phyloP scores from a whole-genome alignment of 1,140 invertebrate species.

The Bursaphelenchus mucronatus region DNA sequence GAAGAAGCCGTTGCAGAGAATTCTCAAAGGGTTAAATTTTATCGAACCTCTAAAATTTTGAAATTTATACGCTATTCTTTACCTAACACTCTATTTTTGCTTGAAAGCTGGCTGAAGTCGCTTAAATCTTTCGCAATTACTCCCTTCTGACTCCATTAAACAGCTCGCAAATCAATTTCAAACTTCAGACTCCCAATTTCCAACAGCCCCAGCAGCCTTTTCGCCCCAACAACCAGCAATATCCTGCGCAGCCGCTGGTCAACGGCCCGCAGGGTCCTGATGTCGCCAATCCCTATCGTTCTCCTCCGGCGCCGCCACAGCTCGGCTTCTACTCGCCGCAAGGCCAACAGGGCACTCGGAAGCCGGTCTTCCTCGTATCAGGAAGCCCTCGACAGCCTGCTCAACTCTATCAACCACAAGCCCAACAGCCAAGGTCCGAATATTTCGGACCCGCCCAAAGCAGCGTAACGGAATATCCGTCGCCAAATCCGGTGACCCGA shows the following conservation, averaged over 20 bases:
- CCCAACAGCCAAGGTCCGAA: background rate
- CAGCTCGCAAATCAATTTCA: too few relatives aligned
- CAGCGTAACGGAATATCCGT: slow-evolving; percentile 11
- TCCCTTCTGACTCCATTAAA: too few relatives aligned
- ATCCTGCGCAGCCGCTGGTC: background rate
- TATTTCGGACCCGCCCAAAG: background rate
- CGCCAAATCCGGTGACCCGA: slow-evolving; percentile 15
- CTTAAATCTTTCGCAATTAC: too few relatives aligned
- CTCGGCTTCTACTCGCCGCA: slow-evolving; percentile 17
- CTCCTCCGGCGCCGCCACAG: background rate
- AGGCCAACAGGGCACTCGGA: background rate
- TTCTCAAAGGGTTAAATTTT: too few relatives aligned
- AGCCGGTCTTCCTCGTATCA: slow-evolving; percentile 8
- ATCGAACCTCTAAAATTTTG: too few relatives aligned
- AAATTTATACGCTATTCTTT: too few relatives aligned
- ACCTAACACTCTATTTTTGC: too few relatives aligned
- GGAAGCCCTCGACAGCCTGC: background rate
- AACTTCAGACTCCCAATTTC: slow-evolving; percentile 12
- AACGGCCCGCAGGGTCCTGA: background rate
- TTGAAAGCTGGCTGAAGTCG: too few relatives aligned
- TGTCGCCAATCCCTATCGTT: slow-evolving; percentile 7
- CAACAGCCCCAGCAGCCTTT: slow-evolving; percentile 9
- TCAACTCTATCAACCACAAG: slow-evolving; percentile 6
- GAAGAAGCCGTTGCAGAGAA: too few relatives aligned
- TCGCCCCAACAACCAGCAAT: background rate